Evolutionary conservation across 64 coral and sea anemone genomes (phyloP), one percentile per base, ranked within the genome.

Genomic region (Cladopsammia gracilis): DNA sequence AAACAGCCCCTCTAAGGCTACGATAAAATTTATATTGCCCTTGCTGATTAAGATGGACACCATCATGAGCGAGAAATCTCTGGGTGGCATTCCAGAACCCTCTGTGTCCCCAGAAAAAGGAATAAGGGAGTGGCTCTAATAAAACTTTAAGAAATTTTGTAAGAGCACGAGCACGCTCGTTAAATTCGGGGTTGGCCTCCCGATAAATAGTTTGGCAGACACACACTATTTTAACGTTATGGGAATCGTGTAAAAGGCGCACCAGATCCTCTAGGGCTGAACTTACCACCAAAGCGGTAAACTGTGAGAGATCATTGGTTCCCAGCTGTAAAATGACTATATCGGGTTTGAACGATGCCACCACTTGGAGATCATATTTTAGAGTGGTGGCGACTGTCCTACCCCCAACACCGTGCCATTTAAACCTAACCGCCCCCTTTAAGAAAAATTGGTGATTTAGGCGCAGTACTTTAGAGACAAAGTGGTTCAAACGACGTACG

Each of bases 251-350:
- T 8, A 83, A 25, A 16, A 61, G 8, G 16, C 16, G 52, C 15
- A 54, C 22, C 14, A 88, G 57, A 6, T 88, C 86, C 26, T 88
- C 68, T 5, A 88, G 61, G 6, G 86, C 47, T 47, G 68, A 88
- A 25, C 86, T 53, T 18, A 61, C 64, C 6, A 44, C 56, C 51
- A 58, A 24, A 3, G 87, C 25, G 19, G 71, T 54, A 53, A 89
- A 7, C 2, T 44, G 50, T 2, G 25, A 25, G 22, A 89, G 26
- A 34, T 89, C 87, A 16, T 89, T 89, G 9, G 87, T 89, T 12
- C 87, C 87, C 24, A 75, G 14, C 47, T 77, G 49, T 53, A 89
- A 57, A 64, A 89, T 58, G n/a, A 25, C 87, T 48, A 89, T 89
- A 14, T 89, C 86, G 10, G 86, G 86, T 15, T 56, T 58, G 20